Evolutionary conservation across 2,113 vertebrate species (phyloP).

Genomic region (Apteryx owenii): DNA sequence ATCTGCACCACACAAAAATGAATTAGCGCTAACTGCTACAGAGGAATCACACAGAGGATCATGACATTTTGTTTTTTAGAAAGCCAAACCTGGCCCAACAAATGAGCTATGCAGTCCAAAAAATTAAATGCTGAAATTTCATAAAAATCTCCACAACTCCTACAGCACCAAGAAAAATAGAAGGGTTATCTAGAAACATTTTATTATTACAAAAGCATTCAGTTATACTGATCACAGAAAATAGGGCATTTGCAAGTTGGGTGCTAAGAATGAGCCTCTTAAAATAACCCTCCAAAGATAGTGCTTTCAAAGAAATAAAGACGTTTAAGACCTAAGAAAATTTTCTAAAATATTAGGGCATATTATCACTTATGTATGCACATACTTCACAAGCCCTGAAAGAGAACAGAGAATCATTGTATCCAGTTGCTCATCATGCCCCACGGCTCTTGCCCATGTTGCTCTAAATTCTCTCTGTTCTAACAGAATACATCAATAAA

Average conservation of each 20-base stretch:
- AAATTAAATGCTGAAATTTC: background rate
- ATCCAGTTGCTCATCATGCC: background rate
- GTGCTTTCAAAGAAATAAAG: background rate
- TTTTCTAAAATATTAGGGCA: background rate
- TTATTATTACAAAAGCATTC: background rate
- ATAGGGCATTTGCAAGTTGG: background rate
- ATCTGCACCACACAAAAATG: background rate
- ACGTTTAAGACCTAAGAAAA: background rate
- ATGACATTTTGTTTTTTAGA: background rate
- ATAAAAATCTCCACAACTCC: background rate
- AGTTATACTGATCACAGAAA: background rate
- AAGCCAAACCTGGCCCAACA: background rate
- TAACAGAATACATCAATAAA: background rate
- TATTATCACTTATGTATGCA: background rate
- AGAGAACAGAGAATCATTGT: background rate
- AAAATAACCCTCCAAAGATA: background rate
- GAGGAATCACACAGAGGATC: background rate
- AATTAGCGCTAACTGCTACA: background rate
- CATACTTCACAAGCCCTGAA: background rate
- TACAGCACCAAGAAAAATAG: background rate
- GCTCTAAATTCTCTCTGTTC: background rate
- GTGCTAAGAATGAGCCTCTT: background rate
- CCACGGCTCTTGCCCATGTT: background rate
- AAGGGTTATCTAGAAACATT: background rate
- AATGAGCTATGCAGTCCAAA: background rate